Evolutionary conservation across 2,888 invertebrate species (phyloP).

Genomic region (Amiota mariae): DNA sequence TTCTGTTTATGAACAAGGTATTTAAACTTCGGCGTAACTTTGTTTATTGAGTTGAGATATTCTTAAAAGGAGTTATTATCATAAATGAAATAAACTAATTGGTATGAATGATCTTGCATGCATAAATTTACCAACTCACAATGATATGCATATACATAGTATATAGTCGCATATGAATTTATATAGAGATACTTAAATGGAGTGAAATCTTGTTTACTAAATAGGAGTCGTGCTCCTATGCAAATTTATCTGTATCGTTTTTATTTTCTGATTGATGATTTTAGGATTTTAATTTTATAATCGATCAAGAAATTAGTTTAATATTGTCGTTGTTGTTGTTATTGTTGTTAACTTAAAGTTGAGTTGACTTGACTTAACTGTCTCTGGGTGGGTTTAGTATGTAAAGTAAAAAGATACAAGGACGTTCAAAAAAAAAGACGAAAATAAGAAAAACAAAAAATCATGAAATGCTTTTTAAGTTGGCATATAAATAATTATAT

Average conservation of each 20-base stretch:
- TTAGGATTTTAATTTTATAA: no score
- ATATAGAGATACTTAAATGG: no score
- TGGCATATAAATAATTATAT: no score
- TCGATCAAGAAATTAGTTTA: no score
- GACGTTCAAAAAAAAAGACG: neutral
- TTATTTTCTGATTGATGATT: no score
- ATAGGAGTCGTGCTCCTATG: slow-evolving; percentile 56
- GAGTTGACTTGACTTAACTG: neutral
- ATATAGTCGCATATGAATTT: neutral
- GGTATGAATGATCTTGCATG: slow-evolving; percentile 62
- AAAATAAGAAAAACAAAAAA: no score
- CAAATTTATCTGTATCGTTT: slow-evolving; percentile 50
- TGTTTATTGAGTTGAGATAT: no score
- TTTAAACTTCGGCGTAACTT: no score
- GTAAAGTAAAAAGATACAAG: neutral
- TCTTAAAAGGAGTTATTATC: neutral
- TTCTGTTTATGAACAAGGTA: no score
- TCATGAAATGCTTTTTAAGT: no score
- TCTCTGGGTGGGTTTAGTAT: no score
- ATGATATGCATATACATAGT: neutral
- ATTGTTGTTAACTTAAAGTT: slow-evolving; percentile 24
- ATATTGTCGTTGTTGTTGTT: slow-evolving; percentile 36
- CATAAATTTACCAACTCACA: slow-evolving; percentile 54
- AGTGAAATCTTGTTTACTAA: slow-evolving; percentile 41
- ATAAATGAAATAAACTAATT: slow-evolving; percentile 52